phyloP scores from a whole-genome alignment of 30 jellyfish, hydroid and myxozoan genomes.

The Pelagia noctiluca region DNA sequence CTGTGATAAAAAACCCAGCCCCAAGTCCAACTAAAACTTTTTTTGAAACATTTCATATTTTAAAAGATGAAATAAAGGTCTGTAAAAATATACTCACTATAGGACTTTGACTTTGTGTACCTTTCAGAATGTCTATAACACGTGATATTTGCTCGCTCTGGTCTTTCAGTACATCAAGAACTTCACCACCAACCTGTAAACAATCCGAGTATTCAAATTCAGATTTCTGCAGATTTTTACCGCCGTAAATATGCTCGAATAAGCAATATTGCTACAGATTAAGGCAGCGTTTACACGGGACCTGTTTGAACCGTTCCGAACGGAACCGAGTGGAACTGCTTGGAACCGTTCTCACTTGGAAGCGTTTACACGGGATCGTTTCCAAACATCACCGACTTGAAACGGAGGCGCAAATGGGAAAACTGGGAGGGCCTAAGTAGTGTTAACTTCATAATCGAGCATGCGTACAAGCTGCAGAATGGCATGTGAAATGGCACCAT shows the following conservation, averaged over 20 bases:
- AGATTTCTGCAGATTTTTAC: neutral
- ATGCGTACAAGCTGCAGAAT: too few relatives aligned
- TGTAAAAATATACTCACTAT: too few relatives aligned
- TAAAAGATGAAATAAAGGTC: too few relatives aligned
- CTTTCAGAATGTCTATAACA: conserved; percentile 10
- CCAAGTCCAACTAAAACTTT: too few relatives aligned
- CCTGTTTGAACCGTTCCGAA: neutral
- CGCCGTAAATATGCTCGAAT: neutral
- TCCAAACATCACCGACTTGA: too few relatives aligned
- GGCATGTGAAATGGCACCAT: too few relatives aligned
- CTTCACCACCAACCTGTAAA: conserved; percentile 31
- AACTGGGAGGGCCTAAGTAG: too few relatives aligned
- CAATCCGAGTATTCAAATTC: neutral
- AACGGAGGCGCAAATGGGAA: too few relatives aligned
- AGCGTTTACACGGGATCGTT: neutral
- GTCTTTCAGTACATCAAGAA: conserved; percentile 29
- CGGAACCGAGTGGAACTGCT: neutral
- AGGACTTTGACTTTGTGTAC: neutral
- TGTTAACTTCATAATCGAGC: too few relatives aligned
- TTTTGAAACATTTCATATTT: too few relatives aligned
- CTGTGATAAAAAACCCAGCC: too few relatives aligned
- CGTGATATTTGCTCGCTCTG: conserved; percentile 27
- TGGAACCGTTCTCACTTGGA: neutral
- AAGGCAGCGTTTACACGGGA: neutral
- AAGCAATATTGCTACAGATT: neutral